These are phyloP conservation scores for Petrocephalus microphthalmus DNA, from an alignment of 2,113 vertebrate genomes.

Conservation along the genomic window DNA sequence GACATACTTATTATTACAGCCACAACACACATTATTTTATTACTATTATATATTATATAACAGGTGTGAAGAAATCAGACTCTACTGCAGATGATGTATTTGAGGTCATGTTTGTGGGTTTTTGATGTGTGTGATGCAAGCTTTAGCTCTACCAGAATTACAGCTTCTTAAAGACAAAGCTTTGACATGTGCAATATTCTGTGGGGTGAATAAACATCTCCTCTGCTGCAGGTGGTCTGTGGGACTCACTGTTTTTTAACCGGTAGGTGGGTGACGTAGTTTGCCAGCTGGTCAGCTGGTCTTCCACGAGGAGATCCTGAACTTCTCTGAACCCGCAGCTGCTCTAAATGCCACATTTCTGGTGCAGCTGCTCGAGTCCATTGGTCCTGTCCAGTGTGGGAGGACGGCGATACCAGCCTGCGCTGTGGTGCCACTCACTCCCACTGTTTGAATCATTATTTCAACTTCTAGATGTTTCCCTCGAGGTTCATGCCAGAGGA, in stretches of 20 bases:
- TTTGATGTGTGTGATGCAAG: not conserved
- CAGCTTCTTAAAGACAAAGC: not conserved
- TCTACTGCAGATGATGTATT: not conserved
- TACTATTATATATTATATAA: not conserved
- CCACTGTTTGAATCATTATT: not conserved
- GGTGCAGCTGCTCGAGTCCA: not conserved
- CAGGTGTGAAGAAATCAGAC: not conserved
- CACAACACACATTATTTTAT: not conserved
- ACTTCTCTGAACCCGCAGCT: not conserved
- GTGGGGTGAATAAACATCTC: not conserved
- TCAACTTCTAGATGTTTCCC: not conserved
- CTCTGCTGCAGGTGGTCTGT: not conserved
- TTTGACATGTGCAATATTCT: not conserved
- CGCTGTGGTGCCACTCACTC: not conserved
- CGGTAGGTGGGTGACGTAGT: not conserved
- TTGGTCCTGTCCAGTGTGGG: not conserved
- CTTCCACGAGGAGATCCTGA: not conserved
- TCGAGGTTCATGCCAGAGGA: not conserved
- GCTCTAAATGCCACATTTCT: slow-evolving; percentile 1
- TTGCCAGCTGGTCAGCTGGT: not conserved
- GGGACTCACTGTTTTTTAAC: not conserved
- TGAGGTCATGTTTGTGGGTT: not conserved
- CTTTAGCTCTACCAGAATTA: not conserved
- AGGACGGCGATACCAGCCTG: not conserved
- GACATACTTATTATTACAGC: not conserved